Conservation (phyloP, 1,140 invertebrate genomes). For the Orius laevigatus region DNA sequence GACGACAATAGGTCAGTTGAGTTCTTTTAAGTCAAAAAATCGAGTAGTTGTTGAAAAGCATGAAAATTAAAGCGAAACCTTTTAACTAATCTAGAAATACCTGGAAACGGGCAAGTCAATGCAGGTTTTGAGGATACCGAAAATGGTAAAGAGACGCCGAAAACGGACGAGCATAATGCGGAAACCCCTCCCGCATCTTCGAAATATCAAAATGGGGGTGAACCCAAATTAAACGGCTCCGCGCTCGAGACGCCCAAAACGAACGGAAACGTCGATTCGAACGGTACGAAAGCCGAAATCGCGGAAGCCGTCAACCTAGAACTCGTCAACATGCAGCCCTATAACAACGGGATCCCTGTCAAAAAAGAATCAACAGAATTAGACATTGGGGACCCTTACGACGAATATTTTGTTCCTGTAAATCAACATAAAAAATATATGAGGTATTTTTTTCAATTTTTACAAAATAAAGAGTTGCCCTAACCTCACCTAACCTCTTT, state of each 20-base stretch:
- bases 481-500: not conserved
- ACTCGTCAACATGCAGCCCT: slow-evolving; percentile 55
- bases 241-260: slow-evolving; percentile 2
- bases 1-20: slow-evolving; percentile 5
- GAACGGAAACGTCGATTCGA: slow-evolving; percentile 21
- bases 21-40: not conserved
- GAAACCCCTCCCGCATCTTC: not conserved
- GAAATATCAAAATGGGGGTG: not conserved
- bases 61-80: slow-evolving; percentile 1
- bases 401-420: slow-evolving; percentile 69
- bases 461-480: not conserved
- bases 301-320: slow-evolving; percentile 63
- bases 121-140: slow-evolving; percentile 14
- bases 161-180: not conserved
- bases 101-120: slow-evolving; percentile 15
- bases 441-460: slow-evolving; percentile 34
- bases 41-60: slow-evolving; percentile 1
- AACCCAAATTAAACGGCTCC: not conserved
- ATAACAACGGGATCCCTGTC: slow-evolving; percentile 26
- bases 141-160: not conserved
- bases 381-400: slow-evolving; percentile 54
- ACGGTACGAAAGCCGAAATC: slow-evolving; percentile 24
- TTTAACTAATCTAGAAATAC: slow-evolving; percentile 8
- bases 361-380: slow-evolving; percentile 49
- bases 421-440: slow-evolving; percentile 70